Base-by-base conservation (phyloP, 2,113 vertebrate species). In the Nannospalax galili region DNA sequence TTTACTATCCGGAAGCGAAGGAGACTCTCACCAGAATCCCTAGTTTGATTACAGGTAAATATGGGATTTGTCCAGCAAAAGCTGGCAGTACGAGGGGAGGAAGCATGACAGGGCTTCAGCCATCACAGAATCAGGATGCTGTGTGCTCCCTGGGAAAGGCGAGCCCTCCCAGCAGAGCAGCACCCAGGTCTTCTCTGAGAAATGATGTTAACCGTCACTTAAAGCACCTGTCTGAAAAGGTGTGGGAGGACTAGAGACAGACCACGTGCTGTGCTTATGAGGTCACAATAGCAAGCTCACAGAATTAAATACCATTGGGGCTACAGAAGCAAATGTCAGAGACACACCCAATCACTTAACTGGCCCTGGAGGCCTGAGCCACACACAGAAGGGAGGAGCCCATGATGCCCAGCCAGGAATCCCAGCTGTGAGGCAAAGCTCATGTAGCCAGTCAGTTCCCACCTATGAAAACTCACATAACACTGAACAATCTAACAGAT, bases 1-100 rank as follows among this genome's bases (percentile, higher is more conserved):
- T 96, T 86, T 77, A 40, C 85, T 78, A 75, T 37, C 64, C 72
- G 65, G 56, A 72, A 90, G 86, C 67, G 86, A 95, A 87, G 67
- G 70, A 89, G 72, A 91, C 64, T 20, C 45, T 91, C 67, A 1
- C 3, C 28, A 67, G 70, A 87, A 19, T 87, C 91, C 30, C 75
- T 90, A 65, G 79, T 94, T 70, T 88, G 75, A 90, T 90, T 48
- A 67, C 28, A 20, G 52, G 65, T 79, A 64, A 73, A 26, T 72
- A 64, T 40, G 2, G 72, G 40, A 73, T 92, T 91, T 56, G 84
- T 89, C 74, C 22, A 22, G 70, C 52, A 24, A 17, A 58, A 67
- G 60, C 40, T n/a, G 32, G 48, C 42, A 52, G 48, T 64, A 74
- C 22, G 7, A 7, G 52, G 14, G 69, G n/a, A 73, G 80, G 48